Base-by-base conservation (phyloP, 1,140 invertebrate species). In the Drosophila oshimai region DNA sequence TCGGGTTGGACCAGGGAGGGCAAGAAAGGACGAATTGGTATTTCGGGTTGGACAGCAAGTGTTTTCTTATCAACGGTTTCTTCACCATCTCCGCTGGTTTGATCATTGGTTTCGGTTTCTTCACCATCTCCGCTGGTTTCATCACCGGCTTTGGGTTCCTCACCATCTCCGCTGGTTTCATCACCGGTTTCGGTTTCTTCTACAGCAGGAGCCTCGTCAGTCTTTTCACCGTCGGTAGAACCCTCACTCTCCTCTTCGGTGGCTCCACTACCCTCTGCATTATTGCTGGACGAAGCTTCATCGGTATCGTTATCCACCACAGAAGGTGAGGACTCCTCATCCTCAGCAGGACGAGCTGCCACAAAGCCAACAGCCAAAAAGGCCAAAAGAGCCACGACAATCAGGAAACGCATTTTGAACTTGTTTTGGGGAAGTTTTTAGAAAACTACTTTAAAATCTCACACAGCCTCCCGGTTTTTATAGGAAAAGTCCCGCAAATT, bases 351-450 rank as follows among this genome's bases (percentile, higher is more conserved):
- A 6, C 26, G 58, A 9, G 60, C 62, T 15, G 58, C 26, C 33
- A 65, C 62, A 5, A 65, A 50, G 20, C 58, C 34, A 31, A 65
- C 34, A 31, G 58, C 62, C 62, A 65, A 20, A 34, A 65, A 65
- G 60, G 62, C 58, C 58, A 65, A 65, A 6, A 65, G 34, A 22
- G 60, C 60, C 6, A 65, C n/a, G 5, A 65, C 4, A 12, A 65
- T 20, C 12, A 65, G 60, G 28, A 34, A 31, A 50, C 62, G 62
- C 62, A 65, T 65, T 50, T 65, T 34, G 26, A 31, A 41, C 12
- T 50, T 26, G 28, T 20, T 20, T 26, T 4, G 18, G 31, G 39
- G 62, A 33, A 26, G 26, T 18, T 65, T 26, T 13, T n/a, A n/a
- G 42, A 31, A 33, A 65, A 65, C 62, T 67, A 7, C 44, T 67